Conservation (phyloP, 2,113 vertebrate genomes). For the Jaculus jaculus region DNA sequence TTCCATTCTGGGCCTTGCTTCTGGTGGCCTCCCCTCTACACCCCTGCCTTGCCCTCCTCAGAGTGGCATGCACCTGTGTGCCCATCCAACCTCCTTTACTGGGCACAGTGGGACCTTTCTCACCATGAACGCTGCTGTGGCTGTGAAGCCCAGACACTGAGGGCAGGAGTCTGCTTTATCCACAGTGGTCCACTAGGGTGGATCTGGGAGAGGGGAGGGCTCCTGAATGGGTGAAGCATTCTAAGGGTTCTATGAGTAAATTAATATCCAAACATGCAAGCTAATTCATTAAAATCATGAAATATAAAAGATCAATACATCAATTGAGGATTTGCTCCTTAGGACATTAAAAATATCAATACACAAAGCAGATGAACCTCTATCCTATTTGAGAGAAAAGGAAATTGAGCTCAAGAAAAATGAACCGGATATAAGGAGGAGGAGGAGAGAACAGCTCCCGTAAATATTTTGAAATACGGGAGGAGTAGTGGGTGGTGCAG, state of each 20-base stretch:
- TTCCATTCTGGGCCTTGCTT: not conserved
- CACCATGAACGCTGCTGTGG: not conserved
- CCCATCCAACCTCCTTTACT: too few relatives aligned
- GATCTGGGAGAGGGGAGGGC: too few relatives aligned
- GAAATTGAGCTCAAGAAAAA: too few relatives aligned
- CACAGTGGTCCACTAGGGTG: rapidly evolving
- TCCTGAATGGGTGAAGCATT: not conserved
- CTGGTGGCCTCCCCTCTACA: not conserved
- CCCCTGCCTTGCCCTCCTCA: not conserved
- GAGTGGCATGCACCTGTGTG: not conserved
- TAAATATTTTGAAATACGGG: rapidly evolving
- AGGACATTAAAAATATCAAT: not conserved
- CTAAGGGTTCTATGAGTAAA: not conserved
- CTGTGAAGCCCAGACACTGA: not conserved
- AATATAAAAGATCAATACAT: not conserved
- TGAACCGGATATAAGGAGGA: rapidly evolving
- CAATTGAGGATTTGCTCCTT: not conserved
- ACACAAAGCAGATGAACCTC: not conserved
- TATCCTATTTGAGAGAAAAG: not conserved
- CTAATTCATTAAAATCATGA: not conserved
- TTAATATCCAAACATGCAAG: not conserved
- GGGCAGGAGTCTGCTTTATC: not conserved
- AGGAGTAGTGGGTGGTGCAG: rapidly evolving
- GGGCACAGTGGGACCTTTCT: not conserved
- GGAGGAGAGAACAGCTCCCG: rapidly evolving